Percentiles rank a stretch among this genome's conserved stretches.
These are phyloP conservation scores for Physella acuta DNA, from an alignment of 1,140 invertebrate genomes.

Conservation along the genomic window DNA sequence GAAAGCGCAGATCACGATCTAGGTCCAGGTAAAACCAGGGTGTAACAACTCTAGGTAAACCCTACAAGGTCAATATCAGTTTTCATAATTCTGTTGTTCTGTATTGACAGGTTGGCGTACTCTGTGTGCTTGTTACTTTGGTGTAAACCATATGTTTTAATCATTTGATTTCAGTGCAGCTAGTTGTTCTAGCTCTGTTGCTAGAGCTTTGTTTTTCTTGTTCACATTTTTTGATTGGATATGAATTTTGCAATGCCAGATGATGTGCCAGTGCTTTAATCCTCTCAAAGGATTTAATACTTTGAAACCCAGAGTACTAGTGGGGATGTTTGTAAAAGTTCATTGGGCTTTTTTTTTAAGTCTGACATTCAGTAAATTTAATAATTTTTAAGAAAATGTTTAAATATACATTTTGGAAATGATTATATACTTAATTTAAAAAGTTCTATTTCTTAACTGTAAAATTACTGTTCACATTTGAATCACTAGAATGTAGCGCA, in stretches of 20 bases:
- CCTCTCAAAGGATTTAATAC: too few species aligned
- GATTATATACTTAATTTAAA: too few species aligned
- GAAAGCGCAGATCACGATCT: conserved; percentile 35
- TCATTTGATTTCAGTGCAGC: neutral
- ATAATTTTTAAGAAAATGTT: too few species aligned
- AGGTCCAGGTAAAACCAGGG: conserved; percentile 48
- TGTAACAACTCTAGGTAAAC: conserved; percentile 42
- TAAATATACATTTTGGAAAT: too few species aligned
- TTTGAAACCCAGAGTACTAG: too few species aligned
- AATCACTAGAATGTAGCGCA: neutral
- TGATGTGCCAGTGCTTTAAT: neutral
- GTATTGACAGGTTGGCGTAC: conserved; percentile 6
- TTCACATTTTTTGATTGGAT: neutral
- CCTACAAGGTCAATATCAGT: conserved; percentile 41
- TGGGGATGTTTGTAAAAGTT: too few species aligned
- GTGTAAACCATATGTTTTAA: neutral
- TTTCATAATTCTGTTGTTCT: conserved; percentile 17
- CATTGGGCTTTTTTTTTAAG: too few species aligned
- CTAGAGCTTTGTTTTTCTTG: neutral
- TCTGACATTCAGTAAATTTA: too few species aligned
- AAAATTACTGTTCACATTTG: neutral
- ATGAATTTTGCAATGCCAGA: neutral
- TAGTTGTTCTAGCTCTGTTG: neutral
- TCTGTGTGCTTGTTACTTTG: neutral
- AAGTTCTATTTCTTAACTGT: too few species aligned